Percentiles rank a stretch among this genome's conserved stretches.
Conservation (phyloP, 2,888 invertebrate genomes). For the Agrilus cyanescens region DNA sequence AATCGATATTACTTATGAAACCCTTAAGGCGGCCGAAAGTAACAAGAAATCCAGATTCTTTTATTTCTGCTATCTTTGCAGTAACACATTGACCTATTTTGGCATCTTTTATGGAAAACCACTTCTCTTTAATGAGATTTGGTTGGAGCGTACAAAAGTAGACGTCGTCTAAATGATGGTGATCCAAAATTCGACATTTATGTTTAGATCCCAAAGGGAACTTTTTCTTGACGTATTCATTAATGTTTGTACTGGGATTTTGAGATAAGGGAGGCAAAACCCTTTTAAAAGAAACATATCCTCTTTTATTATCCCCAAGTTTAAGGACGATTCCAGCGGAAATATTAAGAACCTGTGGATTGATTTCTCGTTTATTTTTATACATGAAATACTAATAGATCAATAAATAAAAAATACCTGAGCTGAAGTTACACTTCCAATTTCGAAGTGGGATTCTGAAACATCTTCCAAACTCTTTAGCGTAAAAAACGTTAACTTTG, state of each 20-base stretch:
- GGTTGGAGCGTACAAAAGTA: conserved; percentile 58
- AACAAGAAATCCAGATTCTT: conserved; percentile 38
- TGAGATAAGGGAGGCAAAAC: conserved; percentile 23
- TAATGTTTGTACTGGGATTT: conserved; percentile 34
- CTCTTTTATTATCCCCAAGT: conserved; percentile 23
- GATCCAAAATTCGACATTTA: conserved; percentile 48
- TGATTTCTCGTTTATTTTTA: conserved; percentile 17
- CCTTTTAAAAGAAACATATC: conserved; percentile 28
- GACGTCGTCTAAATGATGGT: conserved; percentile 50
- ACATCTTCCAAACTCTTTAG: conserved; percentile 26
- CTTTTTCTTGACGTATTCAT: conserved; percentile 37
- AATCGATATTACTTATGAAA: conserved; percentile 45
- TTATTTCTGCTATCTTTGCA: conserved; percentile 39
- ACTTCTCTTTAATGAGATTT: conserved; percentile 41
- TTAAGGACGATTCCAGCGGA: conserved; percentile 24
- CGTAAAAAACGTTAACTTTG: conserved; percentile 56
- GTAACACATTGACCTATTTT: conserved; percentile 43
- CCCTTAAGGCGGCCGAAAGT: conserved; percentile 44
- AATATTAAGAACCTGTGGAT: conserved; percentile 20
- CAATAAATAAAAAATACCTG: conserved; percentile 31
- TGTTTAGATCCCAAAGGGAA: conserved; percentile 38
- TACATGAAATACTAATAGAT: neutral
- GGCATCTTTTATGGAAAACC: conserved; percentile 42
- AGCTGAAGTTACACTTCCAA: conserved; percentile 44
- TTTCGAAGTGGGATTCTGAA: conserved; percentile 33